These are phyloP conservation scores for Uria lomvia DNA, from an alignment of 2,113 vertebrate genomes.

Conservation along the genomic window DNA sequence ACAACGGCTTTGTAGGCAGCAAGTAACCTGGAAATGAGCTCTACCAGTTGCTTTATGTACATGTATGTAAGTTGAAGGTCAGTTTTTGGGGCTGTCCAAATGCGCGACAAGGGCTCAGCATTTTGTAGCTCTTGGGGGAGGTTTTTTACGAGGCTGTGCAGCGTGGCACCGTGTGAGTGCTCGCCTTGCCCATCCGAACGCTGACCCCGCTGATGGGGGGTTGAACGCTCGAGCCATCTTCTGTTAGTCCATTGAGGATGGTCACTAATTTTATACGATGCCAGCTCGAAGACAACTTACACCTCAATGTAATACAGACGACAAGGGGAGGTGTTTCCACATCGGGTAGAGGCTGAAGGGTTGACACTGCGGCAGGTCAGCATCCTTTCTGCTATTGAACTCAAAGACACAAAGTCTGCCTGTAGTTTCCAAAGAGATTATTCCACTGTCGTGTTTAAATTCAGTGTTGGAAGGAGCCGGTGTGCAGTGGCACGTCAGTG, in stretches of 20 bases:
- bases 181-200: rapidly evolving
- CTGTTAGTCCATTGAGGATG: background rate
- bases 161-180: rapidly evolving
- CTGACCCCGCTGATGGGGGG: background rate
- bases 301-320: rapidly evolving
- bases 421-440: background rate
- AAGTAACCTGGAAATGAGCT: background rate
- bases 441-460: background rate
- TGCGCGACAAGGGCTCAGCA: rapidly evolving
- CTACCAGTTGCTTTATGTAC: rapidly evolving
- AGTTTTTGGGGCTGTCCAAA: background rate
- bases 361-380: background rate
- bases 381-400: background rate
- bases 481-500: no score
- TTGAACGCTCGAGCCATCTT: background rate
- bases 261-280: background rate
- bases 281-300: rapidly evolving
- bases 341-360: background rate
- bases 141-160: background rate
- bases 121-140: background rate
- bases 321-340: background rate
- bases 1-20: background rate
- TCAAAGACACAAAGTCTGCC: background rate
- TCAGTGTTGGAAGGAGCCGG: background rate
- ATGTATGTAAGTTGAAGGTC: background rate